These are phyloP conservation scores for Subacronicta megacephala DNA, from an alignment of 2,888 invertebrate species.

Conservation along the genomic window DNA sequence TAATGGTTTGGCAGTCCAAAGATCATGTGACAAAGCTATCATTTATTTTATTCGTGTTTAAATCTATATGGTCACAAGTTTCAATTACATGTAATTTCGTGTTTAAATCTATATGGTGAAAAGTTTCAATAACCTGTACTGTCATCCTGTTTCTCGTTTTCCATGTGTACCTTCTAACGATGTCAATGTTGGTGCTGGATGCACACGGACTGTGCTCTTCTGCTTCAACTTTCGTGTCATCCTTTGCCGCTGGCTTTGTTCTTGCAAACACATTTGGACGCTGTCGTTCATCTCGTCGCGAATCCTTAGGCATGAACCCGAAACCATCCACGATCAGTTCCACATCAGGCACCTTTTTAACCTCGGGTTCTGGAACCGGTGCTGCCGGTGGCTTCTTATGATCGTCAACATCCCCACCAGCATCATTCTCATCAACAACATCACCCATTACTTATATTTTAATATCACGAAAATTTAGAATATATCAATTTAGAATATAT, in stretches of 20 bases:
- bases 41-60: too few species aligned
- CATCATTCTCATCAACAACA: conserved; percentile 60
- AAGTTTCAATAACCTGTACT: conserved; percentile 83
- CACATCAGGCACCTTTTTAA: conserved; percentile 73
- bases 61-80: too few species aligned
- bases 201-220: conserved; percentile 71
- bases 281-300: conserved; percentile 6
- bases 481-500: conserved; percentile 17
- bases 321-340: conserved; percentile 85
- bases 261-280: conserved; percentile 20
- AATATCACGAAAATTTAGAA: conserved; percentile 64
- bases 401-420: conserved; percentile 40
- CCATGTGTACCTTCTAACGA: conserved; percentile 91
- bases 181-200: conserved; percentile 80
- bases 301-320: conserved; percentile 80
- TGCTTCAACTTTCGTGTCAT: conserved; percentile 47
- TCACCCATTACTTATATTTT: conserved; percentile 68
- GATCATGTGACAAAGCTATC: too few species aligned
- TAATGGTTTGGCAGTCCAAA: too few species aligned
- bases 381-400: not conserved
- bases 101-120: not conserved
- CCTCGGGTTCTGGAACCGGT: conserved; percentile 11
- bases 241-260: conserved; percentile 12
- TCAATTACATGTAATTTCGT: too few species aligned
- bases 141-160: conserved; percentile 91